Evolutionary conservation across 2,797 vertebrate genomes (phyloP).

Genomic region (Myiothlypis chrysogaster): DNA sequence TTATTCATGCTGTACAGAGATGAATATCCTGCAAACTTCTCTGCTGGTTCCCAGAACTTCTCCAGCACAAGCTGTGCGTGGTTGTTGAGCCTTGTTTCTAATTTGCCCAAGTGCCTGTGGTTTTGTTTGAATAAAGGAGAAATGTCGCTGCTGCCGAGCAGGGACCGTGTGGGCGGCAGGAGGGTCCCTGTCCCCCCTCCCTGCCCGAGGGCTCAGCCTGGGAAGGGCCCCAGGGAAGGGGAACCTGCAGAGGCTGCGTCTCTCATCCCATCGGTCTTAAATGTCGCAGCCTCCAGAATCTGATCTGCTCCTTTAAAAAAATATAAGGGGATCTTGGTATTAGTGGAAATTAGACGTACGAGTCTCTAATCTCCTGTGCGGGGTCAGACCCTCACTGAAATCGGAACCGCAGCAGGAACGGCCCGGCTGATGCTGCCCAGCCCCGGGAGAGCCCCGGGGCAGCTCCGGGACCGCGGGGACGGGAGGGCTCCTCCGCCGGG

Average conservation of each 20-base stretch:
- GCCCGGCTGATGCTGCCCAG: rapidly evolving
- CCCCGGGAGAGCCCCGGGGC: not conserved
- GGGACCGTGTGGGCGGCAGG: not conserved
- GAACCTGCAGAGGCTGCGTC: not conserved
- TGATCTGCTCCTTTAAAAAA: not conserved
- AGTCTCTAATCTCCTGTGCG: not conserved
- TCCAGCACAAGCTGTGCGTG: not conserved
- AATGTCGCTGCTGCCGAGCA: not conserved
- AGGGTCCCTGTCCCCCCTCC: not conserved
- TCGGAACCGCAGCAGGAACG: rapidly evolving
- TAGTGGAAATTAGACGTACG: not conserved
- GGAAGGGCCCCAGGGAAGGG: rapidly evolving
- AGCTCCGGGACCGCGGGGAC: rapidly evolving
- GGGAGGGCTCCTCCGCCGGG: rapidly evolving
- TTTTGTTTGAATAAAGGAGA: rapidly evolving
- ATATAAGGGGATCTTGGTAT: not conserved
- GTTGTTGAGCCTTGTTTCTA: not conserved
- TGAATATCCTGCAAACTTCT: not conserved
- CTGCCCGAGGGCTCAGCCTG: not conserved
- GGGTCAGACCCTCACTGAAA: not conserved
- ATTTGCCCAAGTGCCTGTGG: rapidly evolving
- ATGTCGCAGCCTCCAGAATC: not conserved
- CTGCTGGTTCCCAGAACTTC: not conserved
- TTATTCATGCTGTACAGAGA: rapidly evolving
- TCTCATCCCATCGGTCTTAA: not conserved